Evolutionary conservation across 2,797 vertebrate genomes (phyloP), one percentile per base, ranked within the genome.

Genomic region (Chaetodon trifasciatus): DNA sequence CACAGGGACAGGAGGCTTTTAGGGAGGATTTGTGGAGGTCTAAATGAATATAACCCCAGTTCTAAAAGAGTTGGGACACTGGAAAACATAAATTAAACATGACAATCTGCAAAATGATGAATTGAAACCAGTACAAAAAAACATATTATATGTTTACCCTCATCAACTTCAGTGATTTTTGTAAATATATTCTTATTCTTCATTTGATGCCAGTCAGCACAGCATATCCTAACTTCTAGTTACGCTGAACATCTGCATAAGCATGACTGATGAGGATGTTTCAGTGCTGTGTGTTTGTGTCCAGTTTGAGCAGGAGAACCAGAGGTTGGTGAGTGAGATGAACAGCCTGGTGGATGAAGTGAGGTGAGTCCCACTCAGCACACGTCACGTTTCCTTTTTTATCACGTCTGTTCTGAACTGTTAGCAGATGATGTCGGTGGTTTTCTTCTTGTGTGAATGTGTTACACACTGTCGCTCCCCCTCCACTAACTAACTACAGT

Each of bases 301-400:
- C 44, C 91, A 99, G 98, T 99, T 99, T 84, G 98, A 99, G 83
- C 97, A 99, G 92, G 98, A 99, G 92, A 99, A 99, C 87, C 97
- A 98, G 95, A 94, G 97, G 78, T 92, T 99, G 56, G 96, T 99
- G 52, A 96, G 97, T 28, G 98, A 99, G 89, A 99, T 99, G 98
- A 99, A 95, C 93, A 99, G 92, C 83, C 94, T 99, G 83, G 97
- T 97, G 35, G 98, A 99, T 81, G 98, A 99, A 96, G 98, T 99
- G 71, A 97, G 97, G 98, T 99, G 93, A 66, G 90, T 73, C 37
- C 19, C 16, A 0, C 13, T 23, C 40, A 11, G n/a, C 47, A 21
- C 16, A 35, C 1, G 5, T 58, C 47, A 10, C 16, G 3, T 56
- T 21, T 12, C 24, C 13, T 32, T 62, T 62, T 28, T 56, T 47